Evolutionary conservation across 2,113 vertebrate species (phyloP), one percentile per base, ranked within the genome.

Genomic region (Paralichthys olivaceus): DNA sequence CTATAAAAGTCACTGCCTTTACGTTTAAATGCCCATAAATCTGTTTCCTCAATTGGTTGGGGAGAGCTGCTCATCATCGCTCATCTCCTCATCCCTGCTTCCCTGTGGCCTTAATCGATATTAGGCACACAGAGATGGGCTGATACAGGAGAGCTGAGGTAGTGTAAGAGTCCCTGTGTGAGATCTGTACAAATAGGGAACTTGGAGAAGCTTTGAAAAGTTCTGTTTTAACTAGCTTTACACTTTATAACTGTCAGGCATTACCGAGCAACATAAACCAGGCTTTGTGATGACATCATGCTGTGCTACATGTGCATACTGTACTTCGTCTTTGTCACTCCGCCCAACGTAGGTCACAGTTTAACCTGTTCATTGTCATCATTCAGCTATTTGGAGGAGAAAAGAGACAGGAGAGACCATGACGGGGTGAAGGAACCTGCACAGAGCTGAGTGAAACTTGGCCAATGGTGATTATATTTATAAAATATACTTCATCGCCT

Each of bases 181-280:
- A 74, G 45, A 59, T 26, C 28, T 67, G 37, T 26, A 72, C 4
- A 28, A 53, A 72, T 17, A 69, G 63, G 64, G 76, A 73, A 72
- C 69, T 56, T 61, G 20, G 56, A 72, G 47, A 67, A 32, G 60
- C n/a, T 82, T 77, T 78, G 29, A 80, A 76, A 80, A 77, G 32
- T 55, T 86, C 79, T 85, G 87, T 74, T 89, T 81, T 70, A 62
- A 59, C 43, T 72, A 59, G 23, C 26, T 59, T 83, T 66, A 25
- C 79, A 83, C 75, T 75, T 53, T 64, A 77, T 28, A 68, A 76
- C 56, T 47, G 65, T 64, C 69, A 25, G n/a, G 53, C 51, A 70
- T 82, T 29, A 76, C 65, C 32, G 19, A 29, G 65, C 53, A 83
- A 77, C 69, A 89, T 68, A 81, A 87, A 73, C 49, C 77, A 78